Conservation (phyloP, 2,797 vertebrate genomes). For the Scarus forsteni region DNA sequence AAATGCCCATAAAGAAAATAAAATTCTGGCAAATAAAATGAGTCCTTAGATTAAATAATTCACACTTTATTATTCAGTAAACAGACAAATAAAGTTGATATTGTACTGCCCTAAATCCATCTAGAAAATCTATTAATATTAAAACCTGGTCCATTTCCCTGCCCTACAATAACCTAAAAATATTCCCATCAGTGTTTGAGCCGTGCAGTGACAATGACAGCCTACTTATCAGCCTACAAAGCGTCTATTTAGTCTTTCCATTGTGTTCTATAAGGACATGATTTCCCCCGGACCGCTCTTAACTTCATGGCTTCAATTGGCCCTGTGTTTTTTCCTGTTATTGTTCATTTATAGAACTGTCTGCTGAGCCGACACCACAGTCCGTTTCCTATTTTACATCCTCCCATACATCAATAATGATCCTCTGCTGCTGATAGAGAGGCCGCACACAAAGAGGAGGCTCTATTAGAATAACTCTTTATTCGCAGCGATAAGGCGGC, state of each 20-base stretch:
- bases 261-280: conserved; percentile 70
- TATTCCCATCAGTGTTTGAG: conserved; percentile 5
- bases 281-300: conserved; percentile 65
- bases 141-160: not conserved
- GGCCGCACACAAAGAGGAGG: conserved; percentile 74
- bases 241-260: conserved; percentile 68
- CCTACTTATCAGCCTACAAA: conserved; percentile 57
- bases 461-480: conserved; percentile 67
- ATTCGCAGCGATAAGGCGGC: conserved; percentile 60
- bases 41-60: no score
- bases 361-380: conserved; percentile 76
- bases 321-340: conserved; percentile 85
- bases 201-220: conserved; percentile 38
- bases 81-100: no score
- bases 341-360: conserved; percentile 85
- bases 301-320: conserved; percentile 75
- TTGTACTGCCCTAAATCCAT: no score
- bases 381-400: conserved; percentile 85
- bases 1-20: no score
- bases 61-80: no score
- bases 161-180: not conserved
- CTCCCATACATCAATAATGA: conserved; percentile 84
- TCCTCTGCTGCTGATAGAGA: conserved; percentile 80
- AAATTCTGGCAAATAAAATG: no score
- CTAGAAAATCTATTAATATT: no score